Base-by-base conservation (phyloP, 2,113 vertebrate species). In the Cariama cristata region DNA sequence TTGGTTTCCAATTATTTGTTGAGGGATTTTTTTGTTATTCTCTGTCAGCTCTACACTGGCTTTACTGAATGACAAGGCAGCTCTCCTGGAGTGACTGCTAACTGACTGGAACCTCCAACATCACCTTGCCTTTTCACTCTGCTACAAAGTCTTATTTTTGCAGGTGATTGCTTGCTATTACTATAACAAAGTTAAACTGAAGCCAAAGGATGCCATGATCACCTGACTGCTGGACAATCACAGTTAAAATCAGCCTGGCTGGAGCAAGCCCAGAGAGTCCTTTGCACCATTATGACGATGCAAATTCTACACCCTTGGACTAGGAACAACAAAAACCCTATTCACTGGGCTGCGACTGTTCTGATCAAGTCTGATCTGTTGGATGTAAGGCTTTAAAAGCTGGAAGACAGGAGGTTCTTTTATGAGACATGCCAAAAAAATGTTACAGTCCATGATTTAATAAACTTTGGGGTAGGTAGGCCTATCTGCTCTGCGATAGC, bases 11-110 rank as follows among this genome's bases (percentile, higher is more conserved):
- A 8, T 53, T 59, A 26, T 47, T 59, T 83, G 14, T 38, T 77
- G 14, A 5, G 7, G 3, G 0, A 0, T 21, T 19, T 28, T 73
- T 47, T 28, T 53, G 38, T 40, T 9, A 1, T 52, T 68, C 9
- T 28, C 38, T 35, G 4, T 50, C n/a, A 64, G 7, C 27, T 59
- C 21, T 67, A 82, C 38, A 10, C 35, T 44, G 27, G 27, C 47
- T 55, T 71, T 76, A 56, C 19, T 8, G 14, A 60, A 35, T 4
- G 20, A 22, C 35, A n/a, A 81, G n/a, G 9, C 35, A 77, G 9
- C 47, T 80, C 69, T 81, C 27, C 38, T 72, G 47, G 8, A 72
- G 42, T 4, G 14, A 60, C 64, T 30, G 33, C 35, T 69, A 24
- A 62, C 32, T 49, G 18, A 19, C 11, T 35, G 33, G 42, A 53